These are phyloP conservation scores for Liasis olivaceus DNA, from an alignment of 2,797 vertebrate genomes.

Conservation along the genomic window DNA sequence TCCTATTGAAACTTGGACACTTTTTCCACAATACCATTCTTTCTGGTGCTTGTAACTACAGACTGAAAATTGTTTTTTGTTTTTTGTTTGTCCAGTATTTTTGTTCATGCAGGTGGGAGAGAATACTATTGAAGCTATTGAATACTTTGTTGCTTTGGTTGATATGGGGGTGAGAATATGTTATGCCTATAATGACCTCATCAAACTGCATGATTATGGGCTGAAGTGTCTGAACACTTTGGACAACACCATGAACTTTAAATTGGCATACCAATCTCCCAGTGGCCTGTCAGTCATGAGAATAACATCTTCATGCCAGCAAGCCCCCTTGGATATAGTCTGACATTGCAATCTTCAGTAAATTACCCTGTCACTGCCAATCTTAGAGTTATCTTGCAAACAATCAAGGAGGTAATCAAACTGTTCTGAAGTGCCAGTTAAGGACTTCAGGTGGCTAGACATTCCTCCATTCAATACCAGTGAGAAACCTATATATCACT, in stretches of 20 bases:
- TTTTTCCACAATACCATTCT: background rate
- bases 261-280: slow-evolving; percentile 75
- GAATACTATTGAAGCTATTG: slow-evolving; percentile 24
- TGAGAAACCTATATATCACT: slow-evolving; percentile 45
- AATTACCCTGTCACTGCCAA: slow-evolving; percentile 83
- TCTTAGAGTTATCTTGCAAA: slow-evolving; percentile 79
- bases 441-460: slow-evolving; percentile 69
- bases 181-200: slow-evolving; percentile 68
- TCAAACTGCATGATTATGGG: slow-evolving; percentile 67
- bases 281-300: slow-evolving; percentile 75
- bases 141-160: slow-evolving; percentile 6
- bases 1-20: slow-evolving; percentile 38
- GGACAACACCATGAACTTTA: slow-evolving; percentile 70
- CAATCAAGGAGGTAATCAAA: slow-evolving; percentile 82
- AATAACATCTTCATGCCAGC: slow-evolving; percentile 74
- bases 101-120: slow-evolving; percentile 32
- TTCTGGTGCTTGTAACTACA: background rate
- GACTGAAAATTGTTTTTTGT: slow-evolving; percentile 23
- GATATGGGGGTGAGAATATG: slow-evolving; percentile 55
- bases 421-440: slow-evolving; percentile 76
- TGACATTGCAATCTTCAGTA: slow-evolving; percentile 82
- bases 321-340: slow-evolving; percentile 72
- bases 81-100: slow-evolving; percentile 36
- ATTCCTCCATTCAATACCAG: slow-evolving; percentile 64
- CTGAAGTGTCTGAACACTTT: slow-evolving; percentile 56